Conservation (phyloP, 1,140 invertebrate genomes). For the Periplaneta americana region DNA sequence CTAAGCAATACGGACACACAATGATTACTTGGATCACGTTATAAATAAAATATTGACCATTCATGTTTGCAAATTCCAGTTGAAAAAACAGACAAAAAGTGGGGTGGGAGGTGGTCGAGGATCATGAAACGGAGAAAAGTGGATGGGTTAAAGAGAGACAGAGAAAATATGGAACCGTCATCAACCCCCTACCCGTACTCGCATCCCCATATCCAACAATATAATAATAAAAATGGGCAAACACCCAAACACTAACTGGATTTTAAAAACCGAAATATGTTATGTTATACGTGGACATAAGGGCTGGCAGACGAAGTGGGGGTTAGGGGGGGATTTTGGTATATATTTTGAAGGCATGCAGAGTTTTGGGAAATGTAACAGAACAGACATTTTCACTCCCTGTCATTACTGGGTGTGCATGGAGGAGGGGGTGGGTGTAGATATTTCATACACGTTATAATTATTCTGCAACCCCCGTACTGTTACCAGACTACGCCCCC, state of each 20-base stretch:
- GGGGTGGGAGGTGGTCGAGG: not conserved
- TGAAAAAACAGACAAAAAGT: not conserved
- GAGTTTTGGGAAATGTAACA: not conserved
- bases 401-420: not conserved
- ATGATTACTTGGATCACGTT: not conserved
- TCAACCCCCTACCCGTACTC: not conserved
- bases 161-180: not conserved
- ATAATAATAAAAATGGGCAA: not conserved
- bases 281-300: not conserved
- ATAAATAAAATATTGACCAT: not conserved
- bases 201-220: not conserved
- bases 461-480: not conserved
- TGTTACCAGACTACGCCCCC: no score
- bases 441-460: not conserved
- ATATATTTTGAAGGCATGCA: not conserved
- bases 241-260: not conserved
- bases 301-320: not conserved
- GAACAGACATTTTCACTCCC: not conserved
- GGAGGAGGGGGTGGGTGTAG: not conserved
- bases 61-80: not conserved
- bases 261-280: not conserved
- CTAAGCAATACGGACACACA: not conserved
- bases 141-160: not conserved
- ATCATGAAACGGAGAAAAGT: not conserved
- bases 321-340: not conserved